Evolutionary conservation across 1,140 invertebrate genomes (phyloP).

Genomic region (Trypoxylus dichotomus): DNA sequence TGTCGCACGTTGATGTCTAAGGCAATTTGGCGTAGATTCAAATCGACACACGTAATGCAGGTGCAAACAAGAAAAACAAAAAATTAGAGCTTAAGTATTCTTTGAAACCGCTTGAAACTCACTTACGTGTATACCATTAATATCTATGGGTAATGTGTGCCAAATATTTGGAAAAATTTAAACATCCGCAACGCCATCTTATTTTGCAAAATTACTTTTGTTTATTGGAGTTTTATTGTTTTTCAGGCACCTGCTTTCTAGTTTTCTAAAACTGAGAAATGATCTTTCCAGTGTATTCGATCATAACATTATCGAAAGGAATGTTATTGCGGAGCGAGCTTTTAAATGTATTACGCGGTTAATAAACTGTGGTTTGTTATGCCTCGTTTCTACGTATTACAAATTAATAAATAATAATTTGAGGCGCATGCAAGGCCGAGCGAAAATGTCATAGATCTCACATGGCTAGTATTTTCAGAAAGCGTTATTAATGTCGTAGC

Average conservation of each 20-base stretch:
- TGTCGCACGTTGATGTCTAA: not conserved
- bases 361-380: not conserved
- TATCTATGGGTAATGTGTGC: no score
- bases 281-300: no score
- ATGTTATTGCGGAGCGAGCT: no score
- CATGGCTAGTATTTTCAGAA: not conserved
- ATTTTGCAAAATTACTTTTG: no score
- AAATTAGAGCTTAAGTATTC: not conserved
- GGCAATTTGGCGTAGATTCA: not conserved
- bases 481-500: not conserved
- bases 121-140: not conserved
- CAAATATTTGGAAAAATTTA: no score
- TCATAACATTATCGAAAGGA: no score
- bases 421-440: not conserved
- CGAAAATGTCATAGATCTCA: not conserved
- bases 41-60: not conserved
- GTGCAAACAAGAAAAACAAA: not conserved
- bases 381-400: not conserved
- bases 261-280: no score
- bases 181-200: no score
- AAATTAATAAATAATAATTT: slow-evolving; percentile 11
- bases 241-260: no score
- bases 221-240: no score
- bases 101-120: no score
- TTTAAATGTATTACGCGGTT: no score